Evolutionary conservation across 2,888 invertebrate species (phyloP), one percentile per base, ranked within the genome.

Genomic region (Clistopyga incitator): DNA sequence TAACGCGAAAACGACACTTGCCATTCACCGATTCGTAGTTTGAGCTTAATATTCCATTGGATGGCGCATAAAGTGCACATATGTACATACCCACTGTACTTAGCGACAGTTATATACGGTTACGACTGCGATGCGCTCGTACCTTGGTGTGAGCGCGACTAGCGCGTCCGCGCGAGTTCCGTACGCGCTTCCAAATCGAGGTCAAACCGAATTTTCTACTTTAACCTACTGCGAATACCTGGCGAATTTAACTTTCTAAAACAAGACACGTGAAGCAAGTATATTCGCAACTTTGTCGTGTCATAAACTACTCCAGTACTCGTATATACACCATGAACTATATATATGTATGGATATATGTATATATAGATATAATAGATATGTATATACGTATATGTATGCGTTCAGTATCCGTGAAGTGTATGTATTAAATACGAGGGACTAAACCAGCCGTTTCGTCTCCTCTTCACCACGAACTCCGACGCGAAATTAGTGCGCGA

Each of bases 161-260:
- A 70, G 81, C 70, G 64, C 56, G 52, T 75, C 47, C 71, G 65
- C 75, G 59, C 64, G 80, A 74, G 80, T 84, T 78, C 81, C 84
- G 81, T 81, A 84, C 81, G 81, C 80, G 86, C 72, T 84, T 88
- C 88, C 90, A 91, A 91, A 93, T 92, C 89, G 92, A 92, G 93
- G 93, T 93, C 93, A 92, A 90, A 92, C 92, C 92, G 89, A 93
- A 93, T 93, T 93, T 93, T 92, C 93, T 93, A 93, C 92, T 93
- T 92, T 93, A 93, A 93, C 93, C 93, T 93, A 93, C 92, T 92
- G 81, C 71, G 90, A 91, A 92, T 91, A 90, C 89, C 61, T 61
- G 88, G 91, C 90, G 90, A 93, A 93, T 92, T 92, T 92, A 93
- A 92, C 93, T 93, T 93, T 93, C 93, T 93, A 93, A 92, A 92